Conservation (phyloP, 2,888 invertebrate species). For the Parnassius smintheus region DNA sequence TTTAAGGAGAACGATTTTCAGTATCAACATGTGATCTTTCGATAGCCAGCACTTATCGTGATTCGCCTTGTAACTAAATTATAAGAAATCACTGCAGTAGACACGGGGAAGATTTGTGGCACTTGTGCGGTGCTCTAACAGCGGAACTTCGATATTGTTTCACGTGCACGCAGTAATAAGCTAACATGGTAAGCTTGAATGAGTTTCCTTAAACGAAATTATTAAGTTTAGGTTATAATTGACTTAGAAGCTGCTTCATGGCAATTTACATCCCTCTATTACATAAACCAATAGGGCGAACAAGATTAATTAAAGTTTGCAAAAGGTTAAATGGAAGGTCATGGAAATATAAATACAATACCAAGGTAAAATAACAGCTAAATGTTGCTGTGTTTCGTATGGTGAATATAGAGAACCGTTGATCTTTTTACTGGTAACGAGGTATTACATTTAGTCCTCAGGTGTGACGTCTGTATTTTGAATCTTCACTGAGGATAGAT, state of each 20-base stretch:
- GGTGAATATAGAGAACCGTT: too few species aligned
- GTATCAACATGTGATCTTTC: not conserved
- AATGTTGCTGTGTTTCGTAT: too few species aligned
- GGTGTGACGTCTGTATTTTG: too few species aligned
- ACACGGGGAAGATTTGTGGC: conserved; percentile 58
- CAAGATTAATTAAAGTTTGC: conserved; percentile 20
- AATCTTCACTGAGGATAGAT: too few species aligned
- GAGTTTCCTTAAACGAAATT: conserved; percentile 20
- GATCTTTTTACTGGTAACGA: too few species aligned
- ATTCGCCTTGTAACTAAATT: conserved; percentile 18
- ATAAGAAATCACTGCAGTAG: conserved; percentile 44
- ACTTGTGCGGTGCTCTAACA: conserved; percentile 38
- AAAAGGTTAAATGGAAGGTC: not conserved
- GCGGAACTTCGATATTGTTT: conserved; percentile 40
- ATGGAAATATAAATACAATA: too few species aligned
- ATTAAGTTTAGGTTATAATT: conserved; percentile 26
- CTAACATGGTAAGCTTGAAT: conserved; percentile 21
- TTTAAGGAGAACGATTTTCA: not conserved
- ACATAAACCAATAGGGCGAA: conserved; percentile 9
- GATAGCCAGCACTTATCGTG: conserved; percentile 7
- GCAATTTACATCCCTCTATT: conserved; percentile 16
- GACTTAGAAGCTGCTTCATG: conserved; percentile 20
- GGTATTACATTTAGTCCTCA: too few species aligned
- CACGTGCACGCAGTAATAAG: conserved; percentile 30
- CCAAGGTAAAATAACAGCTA: too few species aligned